Percentiles rank a stretch among this genome's conserved stretches.
These are phyloP conservation scores for Orthosia gothica DNA, from an alignment of 2,888 invertebrate species.

Conservation along the genomic window DNA sequence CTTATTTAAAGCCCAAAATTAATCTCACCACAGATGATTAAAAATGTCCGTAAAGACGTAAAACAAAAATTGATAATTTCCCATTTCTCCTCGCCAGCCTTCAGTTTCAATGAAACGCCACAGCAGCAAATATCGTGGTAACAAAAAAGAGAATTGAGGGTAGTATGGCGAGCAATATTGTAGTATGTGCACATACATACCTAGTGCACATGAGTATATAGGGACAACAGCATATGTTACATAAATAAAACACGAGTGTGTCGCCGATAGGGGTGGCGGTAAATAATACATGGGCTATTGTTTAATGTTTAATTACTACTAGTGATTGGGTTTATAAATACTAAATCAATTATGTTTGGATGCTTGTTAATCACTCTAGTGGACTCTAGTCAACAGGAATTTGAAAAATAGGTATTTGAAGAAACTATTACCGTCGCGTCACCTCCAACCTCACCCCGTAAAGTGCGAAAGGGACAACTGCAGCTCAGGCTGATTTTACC, in stretches of 20 bases:
- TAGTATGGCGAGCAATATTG: constrained; percentile 19
- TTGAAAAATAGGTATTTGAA: no score
- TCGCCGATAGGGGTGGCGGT: constrained; percentile 49
- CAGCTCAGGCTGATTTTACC: no score
- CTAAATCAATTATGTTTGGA: neutral
- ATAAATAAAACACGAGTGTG: constrained; percentile 59
- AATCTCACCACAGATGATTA: no score
- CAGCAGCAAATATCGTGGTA: constrained; percentile 6
- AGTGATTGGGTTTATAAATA: neutral
- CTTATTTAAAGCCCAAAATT: neutral
- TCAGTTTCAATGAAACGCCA: constrained; percentile 3
- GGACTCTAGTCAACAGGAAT: no score
- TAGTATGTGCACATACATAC: neutral
- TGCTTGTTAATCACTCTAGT: no score
- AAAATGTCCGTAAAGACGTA: neutral
- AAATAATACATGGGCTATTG: constrained; percentile 31
- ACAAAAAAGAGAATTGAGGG: constrained; percentile 40
- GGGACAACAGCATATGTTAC: constrained; percentile 43
- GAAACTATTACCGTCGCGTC: no score
- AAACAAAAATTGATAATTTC: neutral
- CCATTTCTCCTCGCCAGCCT: neutral
- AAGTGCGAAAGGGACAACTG: no score
- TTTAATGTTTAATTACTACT: constrained; percentile 26
- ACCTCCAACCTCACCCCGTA: no score
- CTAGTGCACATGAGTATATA: neutral